phyloP scores from a whole-genome alignment of 2,113 vertebrate species.

The Irena cyanogastra region DNA sequence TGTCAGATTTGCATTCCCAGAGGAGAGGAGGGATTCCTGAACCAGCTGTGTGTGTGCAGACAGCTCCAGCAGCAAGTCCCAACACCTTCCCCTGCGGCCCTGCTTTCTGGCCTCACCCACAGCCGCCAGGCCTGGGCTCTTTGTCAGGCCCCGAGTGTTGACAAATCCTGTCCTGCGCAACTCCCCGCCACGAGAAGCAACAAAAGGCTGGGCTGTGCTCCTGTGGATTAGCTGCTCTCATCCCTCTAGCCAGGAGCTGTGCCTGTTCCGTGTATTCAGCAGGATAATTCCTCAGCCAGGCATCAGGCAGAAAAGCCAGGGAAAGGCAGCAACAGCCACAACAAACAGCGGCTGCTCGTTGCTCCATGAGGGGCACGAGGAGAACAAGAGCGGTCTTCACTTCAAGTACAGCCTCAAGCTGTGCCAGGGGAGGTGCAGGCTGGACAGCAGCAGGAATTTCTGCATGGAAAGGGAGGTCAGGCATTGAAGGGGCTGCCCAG shows the following conservation, averaged over 20 bases:
- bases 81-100: slow-evolving; percentile 8
- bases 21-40: not conserved
- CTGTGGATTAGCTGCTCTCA: slow-evolving; percentile 32
- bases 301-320: not conserved
- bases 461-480: not conserved
- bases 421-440: not conserved
- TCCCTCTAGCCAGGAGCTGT: not conserved
- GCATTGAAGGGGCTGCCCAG: not conserved
- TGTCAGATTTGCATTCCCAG: not conserved
- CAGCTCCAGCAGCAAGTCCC: slow-evolving; percentile 13
- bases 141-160: not conserved
- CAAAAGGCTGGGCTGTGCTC: not conserved
- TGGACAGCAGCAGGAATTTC: not conserved
- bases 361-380: rapidly evolving
- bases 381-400: not conserved
- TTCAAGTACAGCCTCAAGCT: not conserved
- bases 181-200: not conserved
- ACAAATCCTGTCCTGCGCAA: not conserved
- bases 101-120: not conserved
- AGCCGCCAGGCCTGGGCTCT: not conserved
- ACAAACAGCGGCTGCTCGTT: rapidly evolving
- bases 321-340: not conserved
- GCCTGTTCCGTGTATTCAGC: not conserved
- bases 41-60: not conserved
- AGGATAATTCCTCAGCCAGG: not conserved